A percentile compares a stretch with the other conserved stretches of the same genome.
These are phyloP conservation scores for Toxotes lorentzi DNA, from an alignment of 2,797 vertebrate species.

Conservation along the genomic window DNA sequence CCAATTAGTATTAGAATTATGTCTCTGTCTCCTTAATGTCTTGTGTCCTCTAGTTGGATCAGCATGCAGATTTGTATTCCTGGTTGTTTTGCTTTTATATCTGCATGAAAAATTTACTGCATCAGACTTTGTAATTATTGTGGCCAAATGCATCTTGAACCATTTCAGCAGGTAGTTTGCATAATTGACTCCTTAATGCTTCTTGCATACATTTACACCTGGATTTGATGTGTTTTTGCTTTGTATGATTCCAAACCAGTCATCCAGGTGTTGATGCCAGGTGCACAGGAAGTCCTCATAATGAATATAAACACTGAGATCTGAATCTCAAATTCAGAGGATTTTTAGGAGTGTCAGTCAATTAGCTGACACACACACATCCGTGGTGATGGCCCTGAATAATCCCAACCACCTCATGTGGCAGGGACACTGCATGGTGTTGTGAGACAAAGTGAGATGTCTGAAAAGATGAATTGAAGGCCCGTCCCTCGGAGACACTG, in stretches of 20 bases:
- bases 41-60: neutral
- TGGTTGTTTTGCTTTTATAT: neutral
- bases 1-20: neutral
- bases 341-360: neutral
- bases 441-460: conserved; percentile 54
- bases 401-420: conserved; percentile 6
- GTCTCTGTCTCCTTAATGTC: neutral
- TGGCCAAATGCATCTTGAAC: neutral
- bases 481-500: conserved; percentile 36
- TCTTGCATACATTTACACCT: conserved; percentile 9
- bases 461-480: conserved; percentile 39
- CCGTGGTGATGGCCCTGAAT: neutral
- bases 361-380: neutral
- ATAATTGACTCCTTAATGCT: conserved; percentile 19
- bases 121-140: conserved; percentile 2
- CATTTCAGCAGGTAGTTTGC: neutral
- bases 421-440: conserved; percentile 13
- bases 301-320: conserved; percentile 6
- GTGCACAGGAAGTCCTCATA: neutral
- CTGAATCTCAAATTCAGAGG: neutral
- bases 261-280: conserved; percentile 9
- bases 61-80: neutral
- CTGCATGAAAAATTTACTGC: neutral
- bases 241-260: conserved; percentile 17
- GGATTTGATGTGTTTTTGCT: conserved; percentile 10